These are phyloP conservation scores for Lerema accius DNA, from an alignment of 1,140 invertebrate species.

Conservation along the genomic window DNA sequence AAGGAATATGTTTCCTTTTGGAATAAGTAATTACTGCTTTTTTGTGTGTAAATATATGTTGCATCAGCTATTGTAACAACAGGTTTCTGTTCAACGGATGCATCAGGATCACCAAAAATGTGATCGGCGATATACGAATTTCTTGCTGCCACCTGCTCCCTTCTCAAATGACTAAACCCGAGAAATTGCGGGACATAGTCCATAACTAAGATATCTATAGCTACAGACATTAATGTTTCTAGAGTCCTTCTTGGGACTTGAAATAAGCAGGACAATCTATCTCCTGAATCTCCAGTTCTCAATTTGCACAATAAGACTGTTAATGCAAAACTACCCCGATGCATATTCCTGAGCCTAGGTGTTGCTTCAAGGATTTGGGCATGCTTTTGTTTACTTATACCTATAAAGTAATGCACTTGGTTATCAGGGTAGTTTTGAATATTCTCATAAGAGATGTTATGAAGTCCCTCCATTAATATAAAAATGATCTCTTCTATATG, in stretches of 20 bases:
- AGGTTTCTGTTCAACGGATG: conserved; percentile 16
- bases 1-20: conserved; percentile 34
- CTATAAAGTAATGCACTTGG: conserved; percentile 33
- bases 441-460: conserved; percentile 33
- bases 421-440: conserved; percentile 33
- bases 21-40: conserved; percentile 37
- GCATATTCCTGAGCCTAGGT: conserved; percentile 31
- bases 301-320: conserved; percentile 36
- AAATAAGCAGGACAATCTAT: conserved; percentile 37
- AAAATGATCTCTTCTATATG: conserved; percentile 33
- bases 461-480: conserved; percentile 28
- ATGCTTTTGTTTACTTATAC: conserved; percentile 29
- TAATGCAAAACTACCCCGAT: conserved; percentile 35
- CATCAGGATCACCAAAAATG: conserved; percentile 38
- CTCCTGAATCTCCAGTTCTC: conserved; percentile 36
- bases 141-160: conserved; percentile 34
- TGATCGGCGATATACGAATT: conserved; percentile 35
- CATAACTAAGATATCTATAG: conserved; percentile 29
- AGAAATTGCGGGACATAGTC: conserved; percentile 39
- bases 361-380: conserved; percentile 26
- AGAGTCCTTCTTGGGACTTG: conserved; percentile 36
- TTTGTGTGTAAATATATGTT: conserved; percentile 34
- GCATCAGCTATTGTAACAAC: conserved; percentile 37
- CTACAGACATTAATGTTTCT: conserved; percentile 32
- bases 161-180: conserved; percentile 33